phyloP scores from a whole-genome alignment of 2,113 vertebrate species.

The Nymphicus hollandicus region DNA sequence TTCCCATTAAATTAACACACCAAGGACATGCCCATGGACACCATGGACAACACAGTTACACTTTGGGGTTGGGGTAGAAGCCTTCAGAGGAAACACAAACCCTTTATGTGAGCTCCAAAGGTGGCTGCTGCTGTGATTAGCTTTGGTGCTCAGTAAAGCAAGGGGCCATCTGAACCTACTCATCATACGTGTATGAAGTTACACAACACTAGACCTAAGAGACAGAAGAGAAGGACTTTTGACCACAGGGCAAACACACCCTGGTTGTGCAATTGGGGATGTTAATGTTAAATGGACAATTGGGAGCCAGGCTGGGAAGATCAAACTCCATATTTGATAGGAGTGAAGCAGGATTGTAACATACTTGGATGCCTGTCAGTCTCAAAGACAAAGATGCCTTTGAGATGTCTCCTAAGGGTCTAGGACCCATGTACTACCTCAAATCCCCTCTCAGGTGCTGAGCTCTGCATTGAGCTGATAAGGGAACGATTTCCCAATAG shows the following conservation, averaged over 20 bases:
- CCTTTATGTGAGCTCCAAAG: not conserved
- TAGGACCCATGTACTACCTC: not conserved
- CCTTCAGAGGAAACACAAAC: fast-evolving
- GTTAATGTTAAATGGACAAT: not conserved
- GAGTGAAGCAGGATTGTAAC: not conserved
- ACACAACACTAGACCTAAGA: not conserved
- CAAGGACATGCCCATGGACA: not conserved
- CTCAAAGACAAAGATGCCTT: no score
- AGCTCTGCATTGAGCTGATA: not conserved
- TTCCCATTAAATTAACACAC: not conserved
- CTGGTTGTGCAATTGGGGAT: not conserved
- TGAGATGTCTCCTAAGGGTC: not conserved
- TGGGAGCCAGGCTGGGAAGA: not conserved
- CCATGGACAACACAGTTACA: fast-evolving
- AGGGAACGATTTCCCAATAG: not conserved
- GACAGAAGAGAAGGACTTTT: not conserved
- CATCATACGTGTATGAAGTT: fast-evolving
- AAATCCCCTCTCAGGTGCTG: not conserved
- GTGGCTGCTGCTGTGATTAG: not conserved
- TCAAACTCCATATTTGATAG: not conserved
- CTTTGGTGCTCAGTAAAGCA: not conserved
- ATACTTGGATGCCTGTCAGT: fast-evolving
- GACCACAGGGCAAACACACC: not conserved
- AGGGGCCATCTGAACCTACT: not conserved
- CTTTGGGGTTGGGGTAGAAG: no score